Base-by-base conservation (phyloP, 2,888 invertebrate genomes). In the Anthophora plumipes region DNA sequence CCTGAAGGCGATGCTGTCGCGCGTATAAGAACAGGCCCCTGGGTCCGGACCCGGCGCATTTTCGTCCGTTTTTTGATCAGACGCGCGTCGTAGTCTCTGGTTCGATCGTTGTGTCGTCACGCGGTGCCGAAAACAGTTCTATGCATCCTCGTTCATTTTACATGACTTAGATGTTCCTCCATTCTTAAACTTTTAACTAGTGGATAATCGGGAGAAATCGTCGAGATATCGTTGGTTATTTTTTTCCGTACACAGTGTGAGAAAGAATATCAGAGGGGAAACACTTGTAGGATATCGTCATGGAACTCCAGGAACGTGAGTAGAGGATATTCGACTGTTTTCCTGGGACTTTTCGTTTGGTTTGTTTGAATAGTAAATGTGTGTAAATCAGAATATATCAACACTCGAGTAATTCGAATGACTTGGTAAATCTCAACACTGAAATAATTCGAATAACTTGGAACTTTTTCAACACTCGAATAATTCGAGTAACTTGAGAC, bases 11-110 rank as follows among this genome's bases (percentile, higher is more conserved):
- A 59, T 25, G 57, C n/a, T 41, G 64, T 6, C 70, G 61, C 63
- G 68, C 80, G 72, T 89, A 89, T 89, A 89, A 89, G 85, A 85
- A 25, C 69, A 66, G 70, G 63, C 66, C 64, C 64, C 73, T 46
- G 73, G 63, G 68, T 60, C 48, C 76, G 57, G 50, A 43, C 60
- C 74, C 75, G 71, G 9, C 31, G 43, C 83, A 89, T 89, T 88
- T 88, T 88, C 83, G 80, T 79, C 52, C 48, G 80, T 81, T 86
- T 88, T 87, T 77, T 75, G 68, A 57, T 43, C 64, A 69, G 17
- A 57, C 74, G 69, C 64, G 22, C 67, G 54, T 61, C 67, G 67
- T 25, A n/a, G 39, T 37, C 31, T 57, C 8, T 41, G 14, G 12
- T 59, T 25, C 50, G 48, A 50, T 14, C 64, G 31, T n/a, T 37